Base-by-base conservation (phyloP, 2,888 invertebrate genomes). In the Electrophaes corylata region DNA sequence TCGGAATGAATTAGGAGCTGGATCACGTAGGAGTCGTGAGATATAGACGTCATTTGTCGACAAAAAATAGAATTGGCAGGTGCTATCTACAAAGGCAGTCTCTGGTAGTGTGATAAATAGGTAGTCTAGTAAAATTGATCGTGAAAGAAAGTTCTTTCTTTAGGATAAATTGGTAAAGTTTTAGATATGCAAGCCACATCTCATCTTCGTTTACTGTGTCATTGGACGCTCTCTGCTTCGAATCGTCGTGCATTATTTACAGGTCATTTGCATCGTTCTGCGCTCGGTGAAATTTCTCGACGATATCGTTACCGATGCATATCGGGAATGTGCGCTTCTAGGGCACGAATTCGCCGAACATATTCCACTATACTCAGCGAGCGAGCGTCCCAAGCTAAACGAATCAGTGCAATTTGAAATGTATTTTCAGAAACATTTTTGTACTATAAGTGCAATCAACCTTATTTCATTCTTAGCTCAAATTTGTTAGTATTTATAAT, bases 241-340 rank as follows among this genome's bases (percentile, higher is more conserved):
- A 63, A 67, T 62, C 62, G 73, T 83, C 82, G 75, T 88, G 83
- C 84, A 81, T 89, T 88, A 90, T 88, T 88, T 83, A 87, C 80
- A 74, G 75, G 66, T 78, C 80, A 86, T 86, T 84, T 84, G 78
- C 81, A 79, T 72, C 74, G 69, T 73, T 69, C 66, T 62, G 64
- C 67, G 68, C 66, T 26, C 43, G 37, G 35, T 39, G 14, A 70
- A 69, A 68, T 68, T 71, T 67, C 70, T 69, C 61, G 58, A 65
- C 67, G 60, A 66, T 66, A 59, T 63, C 60, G 60, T 62, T 61
- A 62, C 63, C 64, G 50, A 62, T 59, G 57, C 37, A 58, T 57
- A 46, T 52, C 49, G 43, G 52, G 46, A 49, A 64, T 60, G 56
- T 35, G 14, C 33, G 23, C 18, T 43, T 4, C 23, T 16, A 47